Evolutionary conservation across 2,797 vertebrate species (phyloP).

Genomic region (Diplodus sargus): DNA sequence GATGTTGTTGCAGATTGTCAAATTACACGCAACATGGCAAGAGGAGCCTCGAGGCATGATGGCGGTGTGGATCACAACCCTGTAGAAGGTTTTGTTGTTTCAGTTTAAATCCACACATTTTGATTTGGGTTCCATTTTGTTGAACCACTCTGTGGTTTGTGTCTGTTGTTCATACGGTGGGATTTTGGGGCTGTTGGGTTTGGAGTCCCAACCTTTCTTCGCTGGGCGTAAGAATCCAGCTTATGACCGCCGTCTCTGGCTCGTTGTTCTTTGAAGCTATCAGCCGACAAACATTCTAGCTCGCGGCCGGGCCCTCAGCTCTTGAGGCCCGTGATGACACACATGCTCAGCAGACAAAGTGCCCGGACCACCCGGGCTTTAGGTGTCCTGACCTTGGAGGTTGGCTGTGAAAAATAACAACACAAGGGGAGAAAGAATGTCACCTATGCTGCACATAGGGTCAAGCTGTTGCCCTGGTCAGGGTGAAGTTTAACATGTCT

Average conservation of each 20-base stretch:
- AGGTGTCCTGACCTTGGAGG: slow-evolving; percentile 84
- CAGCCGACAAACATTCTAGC: slow-evolving; percentile 76
- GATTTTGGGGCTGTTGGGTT: slow-evolving; percentile 46
- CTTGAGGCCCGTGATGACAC: slow-evolving; percentile 80
- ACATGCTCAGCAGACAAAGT: slow-evolving; percentile 81
- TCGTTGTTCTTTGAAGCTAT: slow-evolving; percentile 83
- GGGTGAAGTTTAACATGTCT: slow-evolving; percentile 70
- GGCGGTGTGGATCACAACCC: background rate
- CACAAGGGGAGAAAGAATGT: slow-evolving; percentile 73
- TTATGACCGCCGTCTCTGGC: slow-evolving; percentile 67
- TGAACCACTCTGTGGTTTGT: slow-evolving; percentile 12
- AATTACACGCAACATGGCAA: slow-evolving; percentile 68
- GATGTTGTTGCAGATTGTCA: slow-evolving; percentile 74
- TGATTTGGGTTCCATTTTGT: background rate
- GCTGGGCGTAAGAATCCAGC: slow-evolving; percentile 70
- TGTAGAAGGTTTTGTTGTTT: slow-evolving; percentile 7
- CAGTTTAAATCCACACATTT: background rate
- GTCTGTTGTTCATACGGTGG: slow-evolving; percentile 25
- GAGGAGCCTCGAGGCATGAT: slow-evolving; percentile 3
- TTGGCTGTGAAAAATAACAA: slow-evolving; percentile 81
- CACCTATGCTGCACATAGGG: slow-evolving; percentile 65
- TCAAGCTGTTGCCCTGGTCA: slow-evolving; percentile 65
- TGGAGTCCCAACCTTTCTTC: slow-evolving; percentile 60
- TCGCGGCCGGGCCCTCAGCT: slow-evolving; percentile 62
- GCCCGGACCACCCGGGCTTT: slow-evolving; percentile 78